A percentile compares a stretch with the other conserved stretches of the same genome.
Conservation (phyloP, 2,888 invertebrate genomes). For the Euphydryas editha region DNA sequence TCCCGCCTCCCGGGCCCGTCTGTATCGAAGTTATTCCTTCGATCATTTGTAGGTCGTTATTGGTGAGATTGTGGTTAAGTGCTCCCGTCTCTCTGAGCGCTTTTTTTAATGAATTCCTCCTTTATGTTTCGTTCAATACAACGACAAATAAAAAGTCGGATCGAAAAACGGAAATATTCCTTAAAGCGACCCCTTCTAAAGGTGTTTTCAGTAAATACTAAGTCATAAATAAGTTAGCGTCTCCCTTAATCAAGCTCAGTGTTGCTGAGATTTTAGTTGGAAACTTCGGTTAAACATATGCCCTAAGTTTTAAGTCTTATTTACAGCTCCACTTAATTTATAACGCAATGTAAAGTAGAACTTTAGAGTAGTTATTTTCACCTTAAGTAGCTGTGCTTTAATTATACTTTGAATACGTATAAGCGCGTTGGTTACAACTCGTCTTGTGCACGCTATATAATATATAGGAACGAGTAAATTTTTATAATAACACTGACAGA, state of each 20-base stretch:
- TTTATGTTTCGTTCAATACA: constrained; percentile 61
- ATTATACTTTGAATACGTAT: constrained; percentile 1
- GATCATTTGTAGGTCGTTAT: constrained; percentile 78
- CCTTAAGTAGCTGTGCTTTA: constrained; percentile 16
- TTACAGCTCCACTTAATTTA: constrained; percentile 39
- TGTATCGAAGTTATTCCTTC: constrained; percentile 66
- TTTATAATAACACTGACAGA: not conserved
- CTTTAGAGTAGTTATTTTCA: constrained; percentile 24
- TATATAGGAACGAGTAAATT: no score
- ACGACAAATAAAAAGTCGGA: constrained; percentile 58
- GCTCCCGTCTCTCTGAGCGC: constrained; percentile 60
- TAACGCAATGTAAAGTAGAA: constrained; percentile 20
- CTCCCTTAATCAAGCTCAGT: constrained; percentile 38
- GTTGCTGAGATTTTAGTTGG: constrained; percentile 34
- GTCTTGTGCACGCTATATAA: not conserved
- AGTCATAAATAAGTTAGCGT: constrained; percentile 27
- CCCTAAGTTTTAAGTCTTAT: constrained; percentile 43
- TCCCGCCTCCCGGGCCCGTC: constrained; percentile 61
- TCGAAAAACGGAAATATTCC: constrained; percentile 54
- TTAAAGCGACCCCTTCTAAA: constrained; percentile 37
- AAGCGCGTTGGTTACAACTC: not conserved
- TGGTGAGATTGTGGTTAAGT: constrained; percentile 76
- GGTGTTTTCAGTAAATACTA: constrained; percentile 12
- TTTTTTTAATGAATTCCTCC: constrained; percentile 76
- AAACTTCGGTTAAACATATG: constrained; percentile 38